Evolutionary conservation across 2,113 vertebrate species (phyloP), one percentile per base, ranked within the genome.

Genomic region (Neogobius melanostomus): DNA sequence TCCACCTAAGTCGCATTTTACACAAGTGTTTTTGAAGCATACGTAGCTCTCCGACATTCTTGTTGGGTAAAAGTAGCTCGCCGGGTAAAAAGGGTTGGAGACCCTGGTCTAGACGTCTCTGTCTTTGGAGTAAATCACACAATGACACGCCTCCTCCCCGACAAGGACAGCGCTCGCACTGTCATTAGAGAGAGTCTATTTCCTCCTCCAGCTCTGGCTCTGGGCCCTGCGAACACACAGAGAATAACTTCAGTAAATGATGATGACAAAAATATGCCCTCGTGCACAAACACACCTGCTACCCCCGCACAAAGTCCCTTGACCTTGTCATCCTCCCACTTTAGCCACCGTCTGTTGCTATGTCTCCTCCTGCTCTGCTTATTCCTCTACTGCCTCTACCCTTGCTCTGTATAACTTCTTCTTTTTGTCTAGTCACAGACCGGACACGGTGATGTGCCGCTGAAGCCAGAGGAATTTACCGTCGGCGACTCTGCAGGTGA

Each of bases 391-490:
- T 10, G 59, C 57, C 9, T 64, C 4, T 56, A 42, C 36, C 14
- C 36, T 64, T 21, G 53, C 63, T 17, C 69, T 68, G 21, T 59
- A 48, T 75, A 60, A 1, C 48, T 49, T 52, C 54, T 71, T 36
- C 42, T 77, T 59, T 54, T 6, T 69, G 57, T 85, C 61, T 85
- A 99, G 97, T 98, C 97, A 2, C 92, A 95, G 76, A 91, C 93
- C 0, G 93, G 92, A 75, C 94, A 92, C 44, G 91, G 74, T 0
- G 95, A 98, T 2, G 5, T 96, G 43, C 92, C 94, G 62, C 83
- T 99, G 57, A 97, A 95, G 62, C 89, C 90, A 4, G 94, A 97
- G 59, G 97, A 99, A 11, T 98, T 95, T 74, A 87, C 91, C n/a
- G 50, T 95, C 47, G 88, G 90, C 16, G 95, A 95, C 75, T 94